Evolutionary conservation across 2,797 vertebrate species (phyloP).

Genomic region (Rhinella marina): DNA sequence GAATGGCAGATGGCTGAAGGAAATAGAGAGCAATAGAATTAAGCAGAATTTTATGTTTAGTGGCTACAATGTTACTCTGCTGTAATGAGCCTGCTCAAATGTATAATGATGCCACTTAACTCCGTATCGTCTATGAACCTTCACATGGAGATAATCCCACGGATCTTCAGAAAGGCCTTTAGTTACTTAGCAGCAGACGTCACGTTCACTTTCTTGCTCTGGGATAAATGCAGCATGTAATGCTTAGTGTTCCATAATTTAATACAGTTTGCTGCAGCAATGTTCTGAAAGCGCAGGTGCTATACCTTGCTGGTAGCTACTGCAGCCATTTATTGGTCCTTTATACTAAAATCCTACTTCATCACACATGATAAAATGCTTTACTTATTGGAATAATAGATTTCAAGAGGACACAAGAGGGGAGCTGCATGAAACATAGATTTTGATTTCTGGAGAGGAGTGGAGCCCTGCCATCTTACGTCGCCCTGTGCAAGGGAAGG

Average conservation of each 20-base stretch:
- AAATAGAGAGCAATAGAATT: slow-evolving; percentile 49
- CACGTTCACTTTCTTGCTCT: not conserved
- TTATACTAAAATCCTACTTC: not conserved
- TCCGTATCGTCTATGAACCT: slow-evolving; percentile 26
- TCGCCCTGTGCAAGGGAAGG: no score
- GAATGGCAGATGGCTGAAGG: slow-evolving; percentile 59
- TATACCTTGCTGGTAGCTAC: not conserved
- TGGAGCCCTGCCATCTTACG: no score
- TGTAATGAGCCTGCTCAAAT: slow-evolving; percentile 43
- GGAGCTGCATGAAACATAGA: no score
- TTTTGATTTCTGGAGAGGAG: no score
- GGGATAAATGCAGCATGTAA: not conserved
- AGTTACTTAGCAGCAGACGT: slow-evolving; percentile 7
- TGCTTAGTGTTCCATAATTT: slow-evolving; percentile 9
- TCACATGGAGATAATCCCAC: slow-evolving; percentile 28
- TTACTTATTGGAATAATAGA: not conserved
- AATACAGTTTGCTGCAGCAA: not conserved
- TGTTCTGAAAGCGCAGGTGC: not conserved
- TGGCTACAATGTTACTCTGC: slow-evolving; percentile 32
- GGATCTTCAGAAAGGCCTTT: slow-evolving; percentile 29
- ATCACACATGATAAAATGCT: not conserved
- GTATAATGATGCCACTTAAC: slow-evolving; percentile 53
- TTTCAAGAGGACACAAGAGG: no score
- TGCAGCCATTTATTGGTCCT: not conserved
- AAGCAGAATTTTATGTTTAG: slow-evolving; percentile 49